These are phyloP conservation scores for Nibea albiflora DNA, from an alignment of 2,113 vertebrate species.

Conservation along the genomic window DNA sequence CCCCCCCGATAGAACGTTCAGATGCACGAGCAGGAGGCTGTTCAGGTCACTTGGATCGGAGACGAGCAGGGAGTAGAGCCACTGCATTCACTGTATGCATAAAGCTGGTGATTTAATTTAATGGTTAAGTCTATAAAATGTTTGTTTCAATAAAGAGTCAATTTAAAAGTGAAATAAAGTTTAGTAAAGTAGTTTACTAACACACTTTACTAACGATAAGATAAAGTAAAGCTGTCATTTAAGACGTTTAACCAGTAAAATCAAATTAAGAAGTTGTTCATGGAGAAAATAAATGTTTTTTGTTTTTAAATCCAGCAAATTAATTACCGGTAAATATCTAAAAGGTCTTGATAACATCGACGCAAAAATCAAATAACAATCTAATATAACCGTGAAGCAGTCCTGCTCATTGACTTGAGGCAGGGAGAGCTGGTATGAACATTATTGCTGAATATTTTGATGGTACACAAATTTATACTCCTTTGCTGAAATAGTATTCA, in stretches of 20 bases:
- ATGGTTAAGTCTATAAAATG: background rate
- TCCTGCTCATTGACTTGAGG: background rate
- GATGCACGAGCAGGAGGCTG: too few species aligned
- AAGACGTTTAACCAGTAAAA: background rate
- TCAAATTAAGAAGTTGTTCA: background rate
- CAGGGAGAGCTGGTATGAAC: background rate
- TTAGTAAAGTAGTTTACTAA: too few species aligned
- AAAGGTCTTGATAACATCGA: background rate
- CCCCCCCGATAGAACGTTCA: background rate
- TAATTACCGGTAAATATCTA: background rate
- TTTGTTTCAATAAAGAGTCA: background rate
- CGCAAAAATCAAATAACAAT: background rate
- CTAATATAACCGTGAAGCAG: background rate
- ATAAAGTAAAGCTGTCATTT: background rate
- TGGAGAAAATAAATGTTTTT: too few species aligned
- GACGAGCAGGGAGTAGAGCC: too few species aligned
- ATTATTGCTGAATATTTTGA: background rate
- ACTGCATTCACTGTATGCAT: background rate
- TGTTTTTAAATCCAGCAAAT: too few species aligned
- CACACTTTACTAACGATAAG: too few species aligned
- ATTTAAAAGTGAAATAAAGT: too few species aligned
- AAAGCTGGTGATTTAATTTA: background rate
- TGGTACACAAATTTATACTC: background rate
- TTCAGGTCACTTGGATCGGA: background rate
- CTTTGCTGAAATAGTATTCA: background rate